phyloP scores from a whole-genome alignment of 30 jellyfish, hydroid and myxozoan genomes.

The Hydra vulgaris region DNA sequence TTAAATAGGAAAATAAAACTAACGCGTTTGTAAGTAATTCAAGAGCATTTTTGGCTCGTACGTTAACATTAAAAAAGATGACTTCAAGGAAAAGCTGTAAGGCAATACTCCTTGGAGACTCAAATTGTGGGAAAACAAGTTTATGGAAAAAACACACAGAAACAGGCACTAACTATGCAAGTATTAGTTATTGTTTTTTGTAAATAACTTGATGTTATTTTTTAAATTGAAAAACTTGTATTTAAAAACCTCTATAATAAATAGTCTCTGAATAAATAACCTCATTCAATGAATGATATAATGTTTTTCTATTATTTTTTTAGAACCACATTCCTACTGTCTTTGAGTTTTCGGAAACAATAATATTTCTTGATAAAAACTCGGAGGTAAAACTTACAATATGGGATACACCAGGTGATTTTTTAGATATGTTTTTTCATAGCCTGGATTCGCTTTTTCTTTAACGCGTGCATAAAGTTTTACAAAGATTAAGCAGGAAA shows the following conservation, averaged over 20 bases:
- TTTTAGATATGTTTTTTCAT: background rate
- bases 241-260: too few relatives aligned
- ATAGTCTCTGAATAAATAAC: too few relatives aligned
- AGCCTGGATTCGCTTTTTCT: too few relatives aligned
- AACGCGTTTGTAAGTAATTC: too few relatives aligned
- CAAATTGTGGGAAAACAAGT: constrained; percentile 23
- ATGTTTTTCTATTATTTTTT: background rate
- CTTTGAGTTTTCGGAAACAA: constrained; percentile 13
- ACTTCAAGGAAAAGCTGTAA: background rate
- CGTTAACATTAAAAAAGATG: background rate
- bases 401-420: constrained; percentile 40
- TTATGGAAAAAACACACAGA: constrained; percentile 12
- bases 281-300: too few relatives aligned
- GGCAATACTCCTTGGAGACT: constrained; percentile 16
- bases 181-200: background rate
- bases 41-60: too few relatives aligned
- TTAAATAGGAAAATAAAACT: too few relatives aligned
- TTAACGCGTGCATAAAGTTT: too few relatives aligned
- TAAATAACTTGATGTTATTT: too few relatives aligned
- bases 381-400: constrained; percentile 1
- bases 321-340: constrained; percentile 43
- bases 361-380: constrained; percentile 8
- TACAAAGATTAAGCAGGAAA: too few relatives aligned
- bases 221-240: too few relatives aligned
- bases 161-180: background rate